phyloP scores from a whole-genome alignment of 1,140 invertebrate genomes.

The Zaprionus camerounensis region DNA sequence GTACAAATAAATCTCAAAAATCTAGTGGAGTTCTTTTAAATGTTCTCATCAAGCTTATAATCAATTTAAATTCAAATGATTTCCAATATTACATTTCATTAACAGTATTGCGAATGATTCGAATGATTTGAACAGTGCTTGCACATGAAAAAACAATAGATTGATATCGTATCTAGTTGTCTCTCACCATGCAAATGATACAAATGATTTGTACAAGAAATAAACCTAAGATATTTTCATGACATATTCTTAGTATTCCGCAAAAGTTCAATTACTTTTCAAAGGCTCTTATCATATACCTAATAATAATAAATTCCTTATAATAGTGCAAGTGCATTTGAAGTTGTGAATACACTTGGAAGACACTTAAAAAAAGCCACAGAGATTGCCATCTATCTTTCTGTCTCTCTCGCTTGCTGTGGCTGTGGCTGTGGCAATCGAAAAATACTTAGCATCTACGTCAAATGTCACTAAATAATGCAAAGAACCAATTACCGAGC shows the following conservation, averaged over 20 bases:
- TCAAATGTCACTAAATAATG: conserved; percentile 55
- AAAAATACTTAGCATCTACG: conserved; percentile 54
- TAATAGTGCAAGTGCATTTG: background rate
- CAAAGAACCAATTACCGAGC: conserved; percentile 49
- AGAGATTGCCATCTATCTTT: conserved; percentile 7
- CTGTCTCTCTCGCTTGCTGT: conserved; percentile 1
- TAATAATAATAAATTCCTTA: background rate
- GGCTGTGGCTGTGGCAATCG: conserved; percentile 26
- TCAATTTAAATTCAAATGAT: background rate
- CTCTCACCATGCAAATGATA: background rate
- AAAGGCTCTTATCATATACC: background rate
- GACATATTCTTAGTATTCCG: no score
- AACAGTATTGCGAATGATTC: background rate
- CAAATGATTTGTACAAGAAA: background rate
- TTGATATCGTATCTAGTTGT: no score
- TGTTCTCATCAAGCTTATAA: no score
- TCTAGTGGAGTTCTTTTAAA: no score
- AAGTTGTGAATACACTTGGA: conserved; percentile 12
- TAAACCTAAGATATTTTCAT: no score
- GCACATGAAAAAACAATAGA: no score
- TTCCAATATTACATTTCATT: background rate
- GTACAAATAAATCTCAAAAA: no score
- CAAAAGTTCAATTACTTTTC: background rate
- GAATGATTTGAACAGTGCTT: background rate
- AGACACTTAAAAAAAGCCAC: conserved; percentile 7